These are phyloP conservation scores for Cichlasoma orientale DNA, from an alignment of 2,797 vertebrate species.

Conservation along the genomic window DNA sequence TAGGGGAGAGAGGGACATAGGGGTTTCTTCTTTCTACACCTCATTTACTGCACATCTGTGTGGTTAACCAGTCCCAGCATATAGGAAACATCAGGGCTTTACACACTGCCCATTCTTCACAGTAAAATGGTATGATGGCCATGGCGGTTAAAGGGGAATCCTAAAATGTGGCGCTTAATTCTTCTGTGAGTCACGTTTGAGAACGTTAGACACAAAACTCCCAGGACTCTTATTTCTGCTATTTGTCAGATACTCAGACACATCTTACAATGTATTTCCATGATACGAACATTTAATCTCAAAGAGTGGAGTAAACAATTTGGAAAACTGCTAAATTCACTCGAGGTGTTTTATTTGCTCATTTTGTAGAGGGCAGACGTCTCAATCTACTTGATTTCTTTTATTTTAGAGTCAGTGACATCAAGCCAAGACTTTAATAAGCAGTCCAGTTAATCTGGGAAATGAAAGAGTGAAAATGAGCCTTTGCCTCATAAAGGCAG, in stretches of 20 bases:
- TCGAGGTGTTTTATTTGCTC: slow-evolving; percentile 63
- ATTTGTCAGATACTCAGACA: not conserved
- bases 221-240: not conserved
- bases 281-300: slow-evolving; percentile 55
- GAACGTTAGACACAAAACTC: not conserved
- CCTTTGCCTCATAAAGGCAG: slow-evolving; percentile 62
- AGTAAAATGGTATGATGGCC: not conserved
- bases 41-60: slow-evolving; percentile 54
- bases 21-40: slow-evolving; percentile 54
- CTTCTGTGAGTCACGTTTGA: not conserved
- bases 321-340: slow-evolving; percentile 57
- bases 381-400: slow-evolving; percentile 69
- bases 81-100: slow-evolving; percentile 35
- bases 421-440: slow-evolving; percentile 65
- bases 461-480: slow-evolving; percentile 59
- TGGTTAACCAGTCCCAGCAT: slow-evolving; percentile 33
- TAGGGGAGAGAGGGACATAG: slow-evolving; percentile 4
- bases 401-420: slow-evolving; percentile 66
- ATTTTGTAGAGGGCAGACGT: slow-evolving; percentile 59
- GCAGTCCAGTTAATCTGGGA: slow-evolving; percentile 66
- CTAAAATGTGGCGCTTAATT: not conserved
- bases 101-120: slow-evolving; percentile 31
- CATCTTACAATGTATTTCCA: slow-evolving; percentile 19
- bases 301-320: slow-evolving; percentile 55
- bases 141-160: slow-evolving; percentile 19